Conservation (phyloP, 2,888 invertebrate species). For the Eristalis intricaria region DNA sequence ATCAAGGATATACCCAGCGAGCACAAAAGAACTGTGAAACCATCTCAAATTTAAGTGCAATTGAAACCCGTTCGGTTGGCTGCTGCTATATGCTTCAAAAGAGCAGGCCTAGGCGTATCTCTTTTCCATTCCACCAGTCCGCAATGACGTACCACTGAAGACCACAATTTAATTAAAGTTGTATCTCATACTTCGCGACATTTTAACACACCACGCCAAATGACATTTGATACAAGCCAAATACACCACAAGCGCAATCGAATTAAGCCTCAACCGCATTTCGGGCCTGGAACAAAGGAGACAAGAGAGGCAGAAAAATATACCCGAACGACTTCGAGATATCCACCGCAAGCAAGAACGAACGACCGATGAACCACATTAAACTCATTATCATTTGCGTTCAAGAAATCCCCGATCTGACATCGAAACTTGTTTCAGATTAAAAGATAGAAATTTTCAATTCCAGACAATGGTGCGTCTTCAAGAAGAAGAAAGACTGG, state of each 20-base stretch:
- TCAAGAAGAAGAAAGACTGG: neutral
- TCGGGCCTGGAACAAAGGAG: neutral
- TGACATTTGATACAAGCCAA: neutral
- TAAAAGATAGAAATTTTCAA: slow-evolving; percentile 22
- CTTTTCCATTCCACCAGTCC: neutral
- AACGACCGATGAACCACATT: slow-evolving; percentile 5
- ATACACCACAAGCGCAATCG: neutral
- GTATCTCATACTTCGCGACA: neutral
- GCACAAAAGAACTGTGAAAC: neutral
- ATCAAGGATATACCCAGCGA: neutral
- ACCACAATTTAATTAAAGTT: neutral
- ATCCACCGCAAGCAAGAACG: neutral
- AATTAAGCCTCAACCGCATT: neutral
- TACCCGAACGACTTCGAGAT: neutral
- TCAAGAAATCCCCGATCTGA: neutral
- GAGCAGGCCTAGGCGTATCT: neutral
- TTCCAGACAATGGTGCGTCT: neutral
- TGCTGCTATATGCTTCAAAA: neutral
- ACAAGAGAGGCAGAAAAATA: neutral
- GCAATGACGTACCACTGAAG: neutral
- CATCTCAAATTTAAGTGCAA: neutral
- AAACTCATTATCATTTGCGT: slow-evolving; percentile 32
- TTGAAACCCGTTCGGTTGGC: neutral
- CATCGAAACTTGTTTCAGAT: slow-evolving; percentile 35
- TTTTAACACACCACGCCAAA: neutral